A percentile compares a stretch with the other conserved stretches of the same genome.
These are phyloP conservation scores for Steromphala cineraria DNA, from an alignment of 2,888 invertebrate species.

Conservation along the genomic window DNA sequence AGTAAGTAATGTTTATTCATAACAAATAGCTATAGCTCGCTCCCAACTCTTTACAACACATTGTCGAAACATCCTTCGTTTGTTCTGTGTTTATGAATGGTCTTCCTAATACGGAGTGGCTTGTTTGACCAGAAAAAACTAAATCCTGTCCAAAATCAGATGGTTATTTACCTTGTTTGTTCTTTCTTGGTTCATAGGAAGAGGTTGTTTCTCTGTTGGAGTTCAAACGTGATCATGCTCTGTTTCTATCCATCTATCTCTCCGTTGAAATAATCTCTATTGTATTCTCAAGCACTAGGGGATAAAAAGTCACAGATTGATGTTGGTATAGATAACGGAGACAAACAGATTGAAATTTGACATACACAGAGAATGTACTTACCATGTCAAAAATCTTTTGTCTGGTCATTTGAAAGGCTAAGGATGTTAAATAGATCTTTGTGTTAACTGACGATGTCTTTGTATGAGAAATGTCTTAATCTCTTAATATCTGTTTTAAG, in stretches of 20 bases:
- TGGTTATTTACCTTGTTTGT: conserved; percentile 3
- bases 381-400: not conserved
- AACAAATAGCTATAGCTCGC: not conserved
- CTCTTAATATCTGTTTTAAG: no score
- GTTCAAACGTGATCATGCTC: conserved; percentile 10
- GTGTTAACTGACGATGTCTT: no score
- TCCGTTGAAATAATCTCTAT: not conserved
- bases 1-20: conserved; percentile 23
- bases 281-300: not conserved
- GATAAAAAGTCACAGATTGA: conserved; percentile 7
- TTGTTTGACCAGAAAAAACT: conserved; percentile 22
- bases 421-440: no score
- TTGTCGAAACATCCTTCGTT: not conserved
- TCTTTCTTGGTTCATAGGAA: not conserved
- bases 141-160: not conserved
- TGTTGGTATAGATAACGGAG: not conserved
- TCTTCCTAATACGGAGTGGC: not conserved
- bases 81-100: conserved; percentile 2
- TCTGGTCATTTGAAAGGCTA: no score
- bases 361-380: not conserved
- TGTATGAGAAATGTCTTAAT: no score
- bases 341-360: not conserved
- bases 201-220: not conserved
- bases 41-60: not conserved
- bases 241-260: not conserved